phyloP scores from a whole-genome alignment of 2,797 vertebrate genomes.

The Zenarchopterus dispar region DNA sequence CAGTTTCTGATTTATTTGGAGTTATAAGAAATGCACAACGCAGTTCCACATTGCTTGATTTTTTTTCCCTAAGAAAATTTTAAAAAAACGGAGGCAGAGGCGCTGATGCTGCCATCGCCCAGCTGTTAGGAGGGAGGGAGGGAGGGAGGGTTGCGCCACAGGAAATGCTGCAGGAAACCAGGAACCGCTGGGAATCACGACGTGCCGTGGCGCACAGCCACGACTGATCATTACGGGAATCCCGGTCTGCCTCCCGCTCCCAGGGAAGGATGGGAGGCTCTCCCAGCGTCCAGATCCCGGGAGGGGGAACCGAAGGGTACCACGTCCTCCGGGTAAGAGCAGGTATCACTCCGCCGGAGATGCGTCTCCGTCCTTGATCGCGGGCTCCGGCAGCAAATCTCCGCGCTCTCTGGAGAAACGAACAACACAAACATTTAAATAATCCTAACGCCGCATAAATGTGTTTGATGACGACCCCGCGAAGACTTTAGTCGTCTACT shows the following conservation, averaged over 20 bases:
- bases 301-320: slow-evolving; percentile 93
- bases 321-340: slow-evolving; percentile 90
- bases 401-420: too few species aligned
- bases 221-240: slow-evolving; percentile 2
- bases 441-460: too few species aligned
- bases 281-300: slow-evolving; percentile 91
- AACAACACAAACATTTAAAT: too few species aligned
- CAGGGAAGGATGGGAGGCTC: slow-evolving; percentile 87
- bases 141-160: slow-evolving; percentile 16
- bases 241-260: neutral
- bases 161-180: slow-evolving; percentile 24
- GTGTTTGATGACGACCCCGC: too few species aligned
- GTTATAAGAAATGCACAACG: too few species aligned
- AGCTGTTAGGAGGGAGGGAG: slow-evolving; percentile 8
- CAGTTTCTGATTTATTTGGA: too few species aligned
- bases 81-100: neutral
- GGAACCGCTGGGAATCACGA: slow-evolving; percentile 30
- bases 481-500: too few species aligned
- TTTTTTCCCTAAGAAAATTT: too few species aligned
- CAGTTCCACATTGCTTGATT: too few species aligned
- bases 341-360: neutral
- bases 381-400: too few species aligned
- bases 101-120: slow-evolving; percentile 1
- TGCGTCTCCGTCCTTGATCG: too few species aligned
- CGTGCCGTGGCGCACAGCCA: slow-evolving; percentile 18